Conservation (phyloP, 2,888 invertebrate species). For the Ramazzottius varieornatus region DNA sequence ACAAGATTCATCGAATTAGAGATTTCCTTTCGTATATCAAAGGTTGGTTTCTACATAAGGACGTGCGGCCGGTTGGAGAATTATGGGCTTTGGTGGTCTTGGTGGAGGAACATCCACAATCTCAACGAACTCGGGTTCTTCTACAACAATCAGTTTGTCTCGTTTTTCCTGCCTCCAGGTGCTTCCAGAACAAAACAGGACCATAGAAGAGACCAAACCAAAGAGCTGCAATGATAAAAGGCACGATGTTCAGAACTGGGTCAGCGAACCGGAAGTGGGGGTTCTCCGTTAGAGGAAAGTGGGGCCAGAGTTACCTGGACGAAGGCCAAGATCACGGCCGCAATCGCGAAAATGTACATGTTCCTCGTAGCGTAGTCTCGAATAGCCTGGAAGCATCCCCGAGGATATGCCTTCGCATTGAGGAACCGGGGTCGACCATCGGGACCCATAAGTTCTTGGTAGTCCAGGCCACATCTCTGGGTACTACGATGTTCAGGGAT, state of each 20-base stretch:
- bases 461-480: background rate
- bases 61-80: too few species aligned
- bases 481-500: background rate
- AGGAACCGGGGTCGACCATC: too few species aligned
- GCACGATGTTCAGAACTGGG: background rate
- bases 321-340: background rate
- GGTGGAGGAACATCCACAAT: background rate
- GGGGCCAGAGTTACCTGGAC: background rate
- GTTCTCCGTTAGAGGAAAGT: background rate
- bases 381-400: background rate
- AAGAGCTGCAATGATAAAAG: background rate
- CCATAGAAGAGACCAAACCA: background rate
- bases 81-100: too few species aligned
- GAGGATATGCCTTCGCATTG: background rate
- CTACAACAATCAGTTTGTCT: background rate
- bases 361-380: background rate
- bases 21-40: background rate
- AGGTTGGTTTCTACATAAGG: background rate
- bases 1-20: too few species aligned
- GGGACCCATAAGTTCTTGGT: too few species aligned
- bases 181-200: background rate
- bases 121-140: background rate
- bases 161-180: background rate
- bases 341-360: constrained; percentile 4
- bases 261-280: background rate